Conservation (phyloP, 2,113 vertebrate genomes). For the Tonatia bakeri region DNA sequence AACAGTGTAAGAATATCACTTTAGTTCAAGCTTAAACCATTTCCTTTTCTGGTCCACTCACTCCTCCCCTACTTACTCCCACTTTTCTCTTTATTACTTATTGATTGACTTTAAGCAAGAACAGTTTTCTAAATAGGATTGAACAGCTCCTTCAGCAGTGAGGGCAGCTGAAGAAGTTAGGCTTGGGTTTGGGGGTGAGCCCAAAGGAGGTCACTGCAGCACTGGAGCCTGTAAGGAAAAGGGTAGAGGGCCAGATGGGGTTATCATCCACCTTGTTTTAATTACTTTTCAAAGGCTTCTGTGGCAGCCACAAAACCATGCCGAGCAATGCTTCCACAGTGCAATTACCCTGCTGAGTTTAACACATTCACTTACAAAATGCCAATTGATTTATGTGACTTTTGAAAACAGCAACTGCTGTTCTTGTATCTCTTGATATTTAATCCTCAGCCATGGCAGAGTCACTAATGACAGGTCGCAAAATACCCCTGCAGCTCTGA, state of each 20-base stretch:
- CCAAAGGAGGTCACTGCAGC: conserved; percentile 13
- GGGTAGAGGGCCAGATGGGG: neutral
- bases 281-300: conserved; percentile 67
- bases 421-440: conserved; percentile 58
- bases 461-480: conserved; percentile 39
- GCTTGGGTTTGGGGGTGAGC: conserved; percentile 2
- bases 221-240: neutral
- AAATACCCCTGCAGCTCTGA: neutral
- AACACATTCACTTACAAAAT: conserved; percentile 68
- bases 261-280: conserved; percentile 62
- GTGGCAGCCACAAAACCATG: neutral
- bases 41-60: neutral
- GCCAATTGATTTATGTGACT: conserved; percentile 67
- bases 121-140: conserved; percentile 7
- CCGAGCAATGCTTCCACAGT: neutral
- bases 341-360: conserved; percentile 60
- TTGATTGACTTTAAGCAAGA: conserved; percentile 49
- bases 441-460: conserved; percentile 32
- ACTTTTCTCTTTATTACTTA: conserved; percentile 9
- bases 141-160: neutral
- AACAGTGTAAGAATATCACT: neutral
- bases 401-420: conserved; percentile 50
- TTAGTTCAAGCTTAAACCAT: neutral
- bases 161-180: neutral
- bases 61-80: neutral